A percentile compares a stretch with the other conserved stretches of the same genome.
These are phyloP conservation scores for Lepilemur septentrionalis DNA, from an alignment of 2,797 vertebrate genomes.

Conservation along the genomic window DNA sequence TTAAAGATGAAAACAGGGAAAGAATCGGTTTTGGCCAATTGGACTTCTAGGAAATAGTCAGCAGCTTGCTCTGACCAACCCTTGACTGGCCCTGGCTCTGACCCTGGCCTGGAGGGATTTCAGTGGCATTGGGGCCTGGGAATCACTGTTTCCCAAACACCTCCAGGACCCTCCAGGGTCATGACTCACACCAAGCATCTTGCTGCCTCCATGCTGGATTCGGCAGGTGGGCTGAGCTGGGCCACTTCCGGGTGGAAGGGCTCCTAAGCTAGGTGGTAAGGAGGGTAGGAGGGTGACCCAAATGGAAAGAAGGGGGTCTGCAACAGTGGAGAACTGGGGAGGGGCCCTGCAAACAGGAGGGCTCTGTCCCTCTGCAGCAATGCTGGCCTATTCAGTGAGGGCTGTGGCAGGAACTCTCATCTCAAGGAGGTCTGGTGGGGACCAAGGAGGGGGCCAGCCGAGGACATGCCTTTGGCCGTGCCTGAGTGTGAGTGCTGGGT, in stretches of 20 bases:
- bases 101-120: not conserved
- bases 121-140: not conserved
- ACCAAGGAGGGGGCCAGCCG: not conserved
- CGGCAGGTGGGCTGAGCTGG: not conserved
- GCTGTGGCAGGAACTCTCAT: not conserved
- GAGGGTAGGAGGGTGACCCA: not conserved
- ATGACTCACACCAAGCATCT: fast-evolving
- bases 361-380: not conserved
- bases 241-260: not conserved
- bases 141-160: not conserved
- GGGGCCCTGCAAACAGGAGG: not conserved
- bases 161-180: not conserved
- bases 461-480: not conserved
- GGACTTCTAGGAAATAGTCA: constrained; percentile 25
- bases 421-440: not conserved
- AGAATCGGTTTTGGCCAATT: constrained; percentile 1
- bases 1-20: constrained; percentile 34
- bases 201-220: not conserved
- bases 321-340: not conserved
- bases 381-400: not conserved
- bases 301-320: not conserved
- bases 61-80: not conserved
- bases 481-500: not conserved
- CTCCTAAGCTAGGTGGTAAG: not conserved
- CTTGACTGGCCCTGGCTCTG: not conserved